These are phyloP conservation scores for Sesia bembeciformis DNA, from an alignment of 2,888 invertebrate genomes.

Conservation along the genomic window DNA sequence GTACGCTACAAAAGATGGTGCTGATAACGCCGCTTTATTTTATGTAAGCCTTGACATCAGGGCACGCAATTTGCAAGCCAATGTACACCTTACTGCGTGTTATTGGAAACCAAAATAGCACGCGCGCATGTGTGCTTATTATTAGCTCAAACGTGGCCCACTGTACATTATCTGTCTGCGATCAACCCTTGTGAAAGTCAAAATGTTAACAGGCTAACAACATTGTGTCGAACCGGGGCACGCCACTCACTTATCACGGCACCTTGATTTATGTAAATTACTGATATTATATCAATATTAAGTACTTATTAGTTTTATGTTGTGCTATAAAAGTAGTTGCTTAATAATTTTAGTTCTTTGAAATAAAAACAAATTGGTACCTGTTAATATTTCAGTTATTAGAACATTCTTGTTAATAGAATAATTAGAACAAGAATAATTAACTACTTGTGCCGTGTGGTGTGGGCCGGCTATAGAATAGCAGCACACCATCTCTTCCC, in stretches of 20 bases:
- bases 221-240: constrained; percentile 18
- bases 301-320: constrained; percentile 3
- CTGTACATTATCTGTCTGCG: constrained; percentile 32
- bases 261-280: constrained; percentile 23
- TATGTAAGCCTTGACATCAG: not conserved
- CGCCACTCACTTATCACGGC: constrained; percentile 24
- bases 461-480: no score
- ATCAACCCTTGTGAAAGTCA: constrained; percentile 38
- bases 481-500: no score
- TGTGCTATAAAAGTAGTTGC: no score
- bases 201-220: constrained; percentile 38
- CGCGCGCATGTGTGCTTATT: not conserved
- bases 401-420: no score
- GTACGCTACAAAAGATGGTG: constrained; percentile 27
- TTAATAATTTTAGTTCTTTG: no score
- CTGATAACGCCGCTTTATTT: constrained; percentile 22
- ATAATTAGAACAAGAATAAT: no score
- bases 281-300: constrained; percentile 17
- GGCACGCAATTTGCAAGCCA: not conserved
- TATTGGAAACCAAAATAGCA: not conserved
- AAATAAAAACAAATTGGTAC: no score
- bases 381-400: no score
- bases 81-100: not conserved
- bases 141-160: not conserved
- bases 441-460: no score